Base-by-base conservation (phyloP, 1,140 invertebrate genomes). In the Oryctes rhinoceros region DNA sequence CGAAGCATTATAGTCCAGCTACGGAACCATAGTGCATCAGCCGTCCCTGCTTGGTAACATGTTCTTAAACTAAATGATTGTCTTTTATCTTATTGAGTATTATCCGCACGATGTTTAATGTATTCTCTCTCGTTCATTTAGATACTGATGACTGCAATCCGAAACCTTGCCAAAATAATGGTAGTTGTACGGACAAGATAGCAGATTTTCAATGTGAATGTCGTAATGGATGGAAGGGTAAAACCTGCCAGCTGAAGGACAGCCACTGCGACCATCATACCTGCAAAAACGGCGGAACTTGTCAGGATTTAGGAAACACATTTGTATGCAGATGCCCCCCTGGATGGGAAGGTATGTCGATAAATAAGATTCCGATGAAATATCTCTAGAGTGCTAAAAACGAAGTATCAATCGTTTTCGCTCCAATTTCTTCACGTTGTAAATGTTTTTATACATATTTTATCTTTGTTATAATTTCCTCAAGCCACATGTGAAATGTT, bases 91-190 rank as follows among this genome's bases (percentile, higher is more conserved):
- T 15, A 49, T 7, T 49, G 11, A 13, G n/a, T 49, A 49, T 10
- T 4, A 7, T 49, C 48, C 10, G 10, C n/a, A 49, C n/a, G n/a
- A n/a, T n/a, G n/a, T n/a, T n/a, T n/a, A n/a, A n/a, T 49, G n/a
- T 7, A 1, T n/a, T n/a, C 13, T 59, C n/a, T 59, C 6, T 59
- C 15, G n/a, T 0, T 59, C n/a, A 59, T 89, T 44, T 88, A 93
- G 94, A 97, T 86, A 93, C 96, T 20, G 92, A 97, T 86, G 96
- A 97, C 84, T 97, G 96, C 86, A 89, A 88, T 77, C 90, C 90
- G 62, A 90, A 91, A 84, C 94, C 94, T 37, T 96, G 95, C 84
- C 91, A 91, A 80, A 94, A 95, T 85, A 94, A 94, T 80, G 94
- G 92, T 44, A 94, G 93, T 49, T 96, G 95, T 87, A 89, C 92